These are phyloP conservation scores for Paradoxurus hermaphroditus DNA, from an alignment of 2,113 vertebrate genomes.

Conservation along the genomic window DNA sequence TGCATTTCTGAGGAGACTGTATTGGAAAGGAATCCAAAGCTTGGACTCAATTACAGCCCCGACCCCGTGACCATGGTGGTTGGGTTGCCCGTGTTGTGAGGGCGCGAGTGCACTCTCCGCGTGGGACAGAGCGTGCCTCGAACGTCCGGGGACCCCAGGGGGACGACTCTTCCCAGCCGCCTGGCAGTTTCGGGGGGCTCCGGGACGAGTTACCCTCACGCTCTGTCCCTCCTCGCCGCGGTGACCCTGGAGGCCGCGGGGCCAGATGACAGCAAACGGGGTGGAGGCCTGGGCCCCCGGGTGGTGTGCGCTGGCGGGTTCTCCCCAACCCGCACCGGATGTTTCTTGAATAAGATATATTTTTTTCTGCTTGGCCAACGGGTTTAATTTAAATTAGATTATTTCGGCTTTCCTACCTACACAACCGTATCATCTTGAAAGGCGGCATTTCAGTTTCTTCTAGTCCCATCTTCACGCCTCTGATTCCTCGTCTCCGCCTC, in stretches of 20 bases:
- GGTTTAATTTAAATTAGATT: neutral
- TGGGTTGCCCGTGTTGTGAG: no score
- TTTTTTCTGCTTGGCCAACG: neutral
- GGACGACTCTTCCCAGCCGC: no score
- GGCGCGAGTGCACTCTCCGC: no score
- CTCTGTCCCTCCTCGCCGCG: no score
- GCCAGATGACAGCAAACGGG: neutral
- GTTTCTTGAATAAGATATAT: neutral
- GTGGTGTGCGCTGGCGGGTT: rapidly evolving
- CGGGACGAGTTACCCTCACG: no score
- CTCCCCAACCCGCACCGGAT: neutral
- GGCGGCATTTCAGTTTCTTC: neutral
- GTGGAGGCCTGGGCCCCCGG: neutral
- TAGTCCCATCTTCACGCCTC: neutral
- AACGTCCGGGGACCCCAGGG: no score
- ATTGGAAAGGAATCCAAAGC: neutral
- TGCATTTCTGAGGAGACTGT: neutral
- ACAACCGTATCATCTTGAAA: neutral
- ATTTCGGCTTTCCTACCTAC: neutral
- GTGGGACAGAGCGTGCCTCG: no score
- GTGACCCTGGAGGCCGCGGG: neutral
- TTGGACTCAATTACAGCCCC: neutral
- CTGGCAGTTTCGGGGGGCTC: no score
- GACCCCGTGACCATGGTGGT: no score
- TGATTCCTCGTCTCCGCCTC: neutral